These are phyloP conservation scores for Piscicola geometra DNA, from an alignment of 2,888 invertebrate genomes.

Conservation along the genomic window DNA sequence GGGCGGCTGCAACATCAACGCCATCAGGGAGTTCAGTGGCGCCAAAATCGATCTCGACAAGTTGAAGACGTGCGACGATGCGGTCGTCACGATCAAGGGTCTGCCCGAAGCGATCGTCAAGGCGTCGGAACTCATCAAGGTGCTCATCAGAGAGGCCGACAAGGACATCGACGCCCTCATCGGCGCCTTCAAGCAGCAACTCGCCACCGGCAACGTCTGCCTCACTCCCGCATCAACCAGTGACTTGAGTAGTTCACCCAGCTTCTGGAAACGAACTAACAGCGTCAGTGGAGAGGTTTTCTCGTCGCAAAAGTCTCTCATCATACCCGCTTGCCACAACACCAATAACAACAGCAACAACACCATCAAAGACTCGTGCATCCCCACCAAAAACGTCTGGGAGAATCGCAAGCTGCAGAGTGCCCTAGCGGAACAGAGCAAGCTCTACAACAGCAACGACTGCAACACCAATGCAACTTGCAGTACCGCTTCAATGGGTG, in stretches of 20 bases:
- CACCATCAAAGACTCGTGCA: neutral
- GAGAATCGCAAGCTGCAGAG: constrained; percentile 37
- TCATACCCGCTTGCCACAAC: neutral
- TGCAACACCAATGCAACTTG: neutral
- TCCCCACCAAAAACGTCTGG: constrained; percentile 39
- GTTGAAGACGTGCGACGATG: constrained; percentile 62
- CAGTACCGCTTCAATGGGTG: neutral
- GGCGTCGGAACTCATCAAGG: constrained; percentile 81
- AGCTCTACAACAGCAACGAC: neutral
- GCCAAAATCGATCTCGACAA: constrained; percentile 98
- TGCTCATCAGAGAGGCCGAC: constrained; percentile 90
- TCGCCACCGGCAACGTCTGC: neutral
- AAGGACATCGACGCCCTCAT: constrained; percentile 50
- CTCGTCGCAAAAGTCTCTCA: neutral
- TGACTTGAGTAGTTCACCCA: neutral
- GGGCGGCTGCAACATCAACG: constrained; percentile 94
- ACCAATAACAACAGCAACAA: too few relatives aligned
- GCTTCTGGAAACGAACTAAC: neutral
- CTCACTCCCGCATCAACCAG: neutral
- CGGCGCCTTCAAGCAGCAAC: constrained; percentile 36
- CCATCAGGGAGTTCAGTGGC: constrained; percentile 89
- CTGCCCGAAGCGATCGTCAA: constrained; percentile 85
- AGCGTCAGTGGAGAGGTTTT: neutral
- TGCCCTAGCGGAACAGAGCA: constrained; percentile 16
- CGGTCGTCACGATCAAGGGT: constrained; percentile 92